These are phyloP conservation scores for Amphipoea oculea DNA, from an alignment of 2,888 invertebrate genomes.

Conservation along the genomic window DNA sequence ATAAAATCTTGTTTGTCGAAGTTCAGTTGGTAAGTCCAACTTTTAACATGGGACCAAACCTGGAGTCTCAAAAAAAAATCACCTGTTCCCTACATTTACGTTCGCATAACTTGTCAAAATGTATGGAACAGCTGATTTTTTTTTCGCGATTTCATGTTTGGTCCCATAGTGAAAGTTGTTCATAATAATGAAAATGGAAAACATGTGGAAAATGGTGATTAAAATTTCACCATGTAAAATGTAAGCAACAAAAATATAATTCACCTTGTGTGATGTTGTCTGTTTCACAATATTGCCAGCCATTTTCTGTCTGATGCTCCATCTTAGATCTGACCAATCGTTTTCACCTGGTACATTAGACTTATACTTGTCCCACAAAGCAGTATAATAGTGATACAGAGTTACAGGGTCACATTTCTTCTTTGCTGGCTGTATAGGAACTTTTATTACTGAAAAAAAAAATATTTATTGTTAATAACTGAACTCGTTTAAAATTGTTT, in stretches of 20 bases:
- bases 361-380: slow-evolving; percentile 93
- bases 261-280: slow-evolving; percentile 72
- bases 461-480: not conserved
- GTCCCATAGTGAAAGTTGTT: too few relatives aligned
- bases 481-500: too few relatives aligned
- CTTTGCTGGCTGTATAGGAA: slow-evolving; percentile 84
- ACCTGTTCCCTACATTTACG: too few relatives aligned
- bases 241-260: not conserved
- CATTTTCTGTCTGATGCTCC: slow-evolving; percentile 93
- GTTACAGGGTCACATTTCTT: slow-evolving; percentile 93
- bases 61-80: too few relatives aligned
- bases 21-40: too few relatives aligned
- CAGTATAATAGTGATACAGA: slow-evolving; percentile 94
- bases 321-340: slow-evolving; percentile 92
- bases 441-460: slow-evolving; percentile 90
- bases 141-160: too few relatives aligned
- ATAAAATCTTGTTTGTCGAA: too few relatives aligned
- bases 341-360: slow-evolving; percentile 93
- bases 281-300: slow-evolving; percentile 83
- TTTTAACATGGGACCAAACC: too few relatives aligned
- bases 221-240: not conserved
- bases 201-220: too few relatives aligned
- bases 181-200: too few relatives aligned
- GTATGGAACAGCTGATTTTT: too few relatives aligned
- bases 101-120: too few relatives aligned